Base-by-base conservation (phyloP, 2,888 invertebrate genomes). In the Ephialtes manifestator region DNA sequence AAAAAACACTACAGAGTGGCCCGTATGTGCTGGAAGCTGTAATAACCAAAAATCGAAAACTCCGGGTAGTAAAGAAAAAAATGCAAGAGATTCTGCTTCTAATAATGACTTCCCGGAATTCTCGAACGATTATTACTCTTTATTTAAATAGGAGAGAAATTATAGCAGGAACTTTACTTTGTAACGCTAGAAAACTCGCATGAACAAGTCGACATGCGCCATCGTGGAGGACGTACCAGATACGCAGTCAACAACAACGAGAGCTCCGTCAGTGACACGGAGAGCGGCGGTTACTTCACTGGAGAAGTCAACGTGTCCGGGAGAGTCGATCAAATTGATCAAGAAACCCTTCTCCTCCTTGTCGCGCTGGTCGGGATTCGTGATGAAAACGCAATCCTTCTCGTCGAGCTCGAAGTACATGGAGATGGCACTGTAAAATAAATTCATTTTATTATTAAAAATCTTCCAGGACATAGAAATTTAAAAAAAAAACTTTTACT, bases 231-330 rank as follows among this genome's bases (percentile, higher is more conserved):
- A 94, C 96, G 94, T 94, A 99, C 99, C 99, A 91, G 99, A 99
- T 76, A 99, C 99, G 95, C 99, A 99, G 95, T 99, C 99, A 8
- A 99, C 99, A 72, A 99, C 99, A 78, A 99, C 99, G 85, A 99
- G 97, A 92, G 99, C 99, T 94, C 99, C 99, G 95, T 99, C 99
- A 93, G 99, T 99, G 71, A 99, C 99, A 96, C 99, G 98, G 89
- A 99, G 97, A 90, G 99, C 99, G 92, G 99, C 99, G 78, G 99
- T 99, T 89, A 99, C 99, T 95, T 99, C 99, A 89, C 99, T 99
- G 4, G 99, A 99, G 96, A 99, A 99, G 95, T 99, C 99, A 93
- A 99, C 99, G 97, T 99, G 99, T 89, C 99, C 99, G 90, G 99
- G 99, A 24, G 99, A 99, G 95, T 99, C 99, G 92, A 99, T 99